Evolutionary conservation across 2,888 invertebrate genomes (phyloP), one percentile per base, ranked within the genome.

Genomic region (Eledone cirrhosa): DNA sequence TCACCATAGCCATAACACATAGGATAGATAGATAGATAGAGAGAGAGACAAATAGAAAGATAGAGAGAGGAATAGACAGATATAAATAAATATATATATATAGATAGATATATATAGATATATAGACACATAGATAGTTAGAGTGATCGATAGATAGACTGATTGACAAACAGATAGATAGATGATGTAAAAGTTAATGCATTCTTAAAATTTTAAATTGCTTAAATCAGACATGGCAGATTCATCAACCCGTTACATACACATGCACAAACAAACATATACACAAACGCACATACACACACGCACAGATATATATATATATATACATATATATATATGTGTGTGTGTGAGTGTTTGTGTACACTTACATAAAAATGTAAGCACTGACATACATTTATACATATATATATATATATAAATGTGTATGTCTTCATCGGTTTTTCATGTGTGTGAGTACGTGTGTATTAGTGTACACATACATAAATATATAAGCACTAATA

Each of bases 331-430:
- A 11, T 59, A 59, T 59, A 59, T 59, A 13, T 59, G 24, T 59
- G 5, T 11, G 13, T 59, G 59, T 59, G 13, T 59, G 13, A 7
- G 13, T 59, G 13, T 59, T 5, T 59, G 13, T 59, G 13, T 59
- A 59, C 13, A 24, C 13, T 7, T 59, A 24, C 13, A 59, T 59
- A 59, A 7, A 59, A 7, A 59, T 59, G 13, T 59, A 59, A 7
- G 13, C 13, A 59, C 13, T 14, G 8, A 3, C 16, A 59, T 59
- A 4, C 16, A 4, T 59, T 14, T 59, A 59, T 59, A 59, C 16
- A 59, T 59, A 59, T 59, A 59, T 59, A 59, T 59, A 59, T 59
- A 59, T 59, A 59, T 59, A 3, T 59, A 59, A 13, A 59, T 59
- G 3, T 59, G 16, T 59, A 59, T 59, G 2, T 59, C 0, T 59